Base-by-base conservation (phyloP, 1,140 invertebrate species). In the Macrocentrus cingulum region DNA sequence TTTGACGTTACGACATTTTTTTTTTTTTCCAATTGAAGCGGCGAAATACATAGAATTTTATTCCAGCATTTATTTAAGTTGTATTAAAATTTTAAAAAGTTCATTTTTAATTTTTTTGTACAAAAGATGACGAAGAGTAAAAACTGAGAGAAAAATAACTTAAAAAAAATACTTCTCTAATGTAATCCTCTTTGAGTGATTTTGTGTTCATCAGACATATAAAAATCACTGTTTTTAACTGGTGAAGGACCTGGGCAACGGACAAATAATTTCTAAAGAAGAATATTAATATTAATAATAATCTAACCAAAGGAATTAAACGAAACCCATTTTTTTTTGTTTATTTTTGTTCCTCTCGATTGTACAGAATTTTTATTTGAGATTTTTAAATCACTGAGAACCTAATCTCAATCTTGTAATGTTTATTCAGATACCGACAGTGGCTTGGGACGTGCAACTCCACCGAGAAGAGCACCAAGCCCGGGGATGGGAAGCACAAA, bases 381-480 rank as follows among this genome's bases (percentile, higher is more conserved):
- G n/a, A 13, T 39, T 39, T 39, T n/a, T n/a, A n/a, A n/a, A n/a
- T n/a, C 44, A 5, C 5, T 46, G 20, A 46, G 23, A 16, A 4
- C 23, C 2, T 2, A n/a, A 46, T n/a, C n/a, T n/a, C n/a, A n/a
- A n/a, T n/a, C n/a, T n/a, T n/a, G n/a, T 57, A 59, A 52, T 62
- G 63, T 61, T 61, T 39, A 81, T 71, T 77, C 80, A 77, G 87
- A 87, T 78, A 87, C 88, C 72, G 90, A 91, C 81, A 90, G 88
- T 65, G 90, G 90, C 61, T 78, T 91, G 72, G 90, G 90, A 45
- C 81, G 88, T 66, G 88, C 88, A 8, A 91, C 91, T 32, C 90
- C 90, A 42, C 90, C 89, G 25, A 83, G 90, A 60, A 82, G 91
- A 71, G 89, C 89, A 15, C 87, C 89, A 41, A 92, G 90, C 63